These are phyloP conservation scores for Luperina testacea DNA, from an alignment of 2,888 invertebrate species.

Conservation along the genomic window DNA sequence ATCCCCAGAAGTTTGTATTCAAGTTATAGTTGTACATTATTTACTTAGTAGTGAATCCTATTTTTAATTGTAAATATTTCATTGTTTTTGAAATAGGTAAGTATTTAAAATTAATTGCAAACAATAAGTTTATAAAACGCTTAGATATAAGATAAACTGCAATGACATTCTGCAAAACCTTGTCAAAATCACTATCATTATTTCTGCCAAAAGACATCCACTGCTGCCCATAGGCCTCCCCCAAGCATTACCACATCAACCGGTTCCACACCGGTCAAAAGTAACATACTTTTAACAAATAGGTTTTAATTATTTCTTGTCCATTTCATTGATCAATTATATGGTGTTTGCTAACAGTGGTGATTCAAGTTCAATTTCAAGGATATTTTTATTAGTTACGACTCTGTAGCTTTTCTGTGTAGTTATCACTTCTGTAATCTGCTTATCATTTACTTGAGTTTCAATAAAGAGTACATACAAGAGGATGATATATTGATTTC, in stretches of 20 bases:
- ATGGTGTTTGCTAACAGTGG: not conserved
- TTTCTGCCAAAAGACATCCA: not conserved
- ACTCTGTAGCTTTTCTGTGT: not conserved
- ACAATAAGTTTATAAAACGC: not conserved
- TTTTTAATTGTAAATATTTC: not conserved
- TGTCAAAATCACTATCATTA: not conserved
- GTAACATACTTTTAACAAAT: not conserved
- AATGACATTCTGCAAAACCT: not conserved
- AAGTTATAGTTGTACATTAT: not conserved
- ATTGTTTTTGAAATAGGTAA: not conserved
- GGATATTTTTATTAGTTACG: slow-evolving; percentile 9
- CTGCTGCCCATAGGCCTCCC: not conserved
- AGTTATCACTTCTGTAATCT: slow-evolving; percentile 19
- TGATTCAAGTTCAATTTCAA: slow-evolving; percentile 43
- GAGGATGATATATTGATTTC: not conserved
- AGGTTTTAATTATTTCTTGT: not conserved
- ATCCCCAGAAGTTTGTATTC: not conserved
- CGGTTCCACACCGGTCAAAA: not conserved
- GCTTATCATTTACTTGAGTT: slow-evolving; percentile 15
- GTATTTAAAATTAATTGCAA: not conserved
- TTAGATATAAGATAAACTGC: not conserved
- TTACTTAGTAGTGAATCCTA: not conserved
- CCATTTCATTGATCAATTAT: not conserved
- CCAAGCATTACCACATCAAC: not conserved
- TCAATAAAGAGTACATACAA: slow-evolving; percentile 4